Conservation (phyloP, 2,797 vertebrate species). For the Eremophila alpestris region DNA sequence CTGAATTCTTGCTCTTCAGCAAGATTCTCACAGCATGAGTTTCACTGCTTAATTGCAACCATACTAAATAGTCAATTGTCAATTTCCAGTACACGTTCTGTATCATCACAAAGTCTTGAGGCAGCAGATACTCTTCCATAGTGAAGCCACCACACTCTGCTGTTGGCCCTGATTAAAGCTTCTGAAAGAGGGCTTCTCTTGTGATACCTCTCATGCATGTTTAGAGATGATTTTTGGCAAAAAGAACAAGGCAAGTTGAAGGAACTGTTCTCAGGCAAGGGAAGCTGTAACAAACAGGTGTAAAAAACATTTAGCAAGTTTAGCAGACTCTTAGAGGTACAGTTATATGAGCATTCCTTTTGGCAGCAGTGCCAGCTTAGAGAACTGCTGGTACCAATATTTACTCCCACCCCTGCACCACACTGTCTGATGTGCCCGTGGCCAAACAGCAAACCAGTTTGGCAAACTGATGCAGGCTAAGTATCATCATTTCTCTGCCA, state of each 20-base stretch:
- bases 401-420: constrained; percentile 20
- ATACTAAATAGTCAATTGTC: background rate
- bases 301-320: constrained; percentile 21
- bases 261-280: constrained; percentile 6
- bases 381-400: constrained; percentile 7
- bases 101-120: background rate
- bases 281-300: constrained; percentile 38
- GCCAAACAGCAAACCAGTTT: background rate
- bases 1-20: constrained; percentile 37
- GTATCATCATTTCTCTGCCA: background rate
- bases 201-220: background rate
- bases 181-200: background rate
- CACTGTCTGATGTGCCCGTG: background rate
- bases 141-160: background rate
- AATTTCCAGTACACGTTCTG: background rate
- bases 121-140: background rate
- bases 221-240: constrained; percentile 12
- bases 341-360: background rate
- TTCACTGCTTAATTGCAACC: constrained; percentile 58
- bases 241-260: background rate
- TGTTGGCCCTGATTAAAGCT: background rate
- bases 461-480: background rate
- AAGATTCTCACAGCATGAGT: constrained; percentile 43
- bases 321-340: background rate
- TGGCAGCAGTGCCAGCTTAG: background rate